Percentiles rank a stretch among this genome's conserved stretches.
Evolutionary conservation across 64 coral and sea anemone genomes (phyloP).

Genomic region (Montipora foliosa): DNA sequence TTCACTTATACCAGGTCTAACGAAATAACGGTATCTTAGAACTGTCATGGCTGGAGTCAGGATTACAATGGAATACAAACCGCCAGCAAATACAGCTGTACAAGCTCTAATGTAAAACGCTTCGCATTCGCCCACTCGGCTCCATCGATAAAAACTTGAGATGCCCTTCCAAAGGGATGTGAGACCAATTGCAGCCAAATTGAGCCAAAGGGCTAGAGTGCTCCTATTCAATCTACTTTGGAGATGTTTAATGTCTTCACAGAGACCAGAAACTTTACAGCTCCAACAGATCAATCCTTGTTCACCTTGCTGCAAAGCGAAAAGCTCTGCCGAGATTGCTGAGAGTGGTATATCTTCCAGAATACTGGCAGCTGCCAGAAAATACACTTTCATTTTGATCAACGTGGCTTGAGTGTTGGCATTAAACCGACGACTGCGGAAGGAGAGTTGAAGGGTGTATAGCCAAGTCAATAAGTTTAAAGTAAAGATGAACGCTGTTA

Average conservation of each 20-base stretch:
- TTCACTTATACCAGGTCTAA: slow-evolving; percentile 26
- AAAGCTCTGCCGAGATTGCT: slow-evolving; percentile 81
- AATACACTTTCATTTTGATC: slow-evolving; percentile 77
- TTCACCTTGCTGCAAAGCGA: slow-evolving; percentile 75
- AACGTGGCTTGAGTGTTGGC: slow-evolving; percentile 61
- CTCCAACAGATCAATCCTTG: slow-evolving; percentile 82
- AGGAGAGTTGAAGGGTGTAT: slow-evolving; percentile 74
- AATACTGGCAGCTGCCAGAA: slow-evolving; percentile 78
- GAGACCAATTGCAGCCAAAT: slow-evolving; percentile 76
- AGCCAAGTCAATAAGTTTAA: slow-evolving; percentile 76
- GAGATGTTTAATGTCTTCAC: slow-evolving; percentile 54
- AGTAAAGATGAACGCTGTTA: slow-evolving; percentile 70
- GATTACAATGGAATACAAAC: slow-evolving; percentile 69
- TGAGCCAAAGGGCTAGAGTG: slow-evolving; percentile 65
- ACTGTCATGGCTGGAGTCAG: slow-evolving; percentile 90
- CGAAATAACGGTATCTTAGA: slow-evolving; percentile 79
- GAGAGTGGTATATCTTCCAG: slow-evolving; percentile 90
- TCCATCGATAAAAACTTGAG: slow-evolving; percentile 94
- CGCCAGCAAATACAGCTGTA: slow-evolving; percentile 80
- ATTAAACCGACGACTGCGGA: slow-evolving; percentile 64
- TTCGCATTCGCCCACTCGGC: slow-evolving; percentile 77
- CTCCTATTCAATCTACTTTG: slow-evolving; percentile 58
- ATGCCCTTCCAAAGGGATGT: slow-evolving; percentile 95
- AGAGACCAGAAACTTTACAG: slow-evolving; percentile 74
- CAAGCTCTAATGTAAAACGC: slow-evolving; percentile 83